Evolutionary conservation across 2,888 invertebrate species (phyloP).

Genomic region (Metopia argyrocephala): DNA sequence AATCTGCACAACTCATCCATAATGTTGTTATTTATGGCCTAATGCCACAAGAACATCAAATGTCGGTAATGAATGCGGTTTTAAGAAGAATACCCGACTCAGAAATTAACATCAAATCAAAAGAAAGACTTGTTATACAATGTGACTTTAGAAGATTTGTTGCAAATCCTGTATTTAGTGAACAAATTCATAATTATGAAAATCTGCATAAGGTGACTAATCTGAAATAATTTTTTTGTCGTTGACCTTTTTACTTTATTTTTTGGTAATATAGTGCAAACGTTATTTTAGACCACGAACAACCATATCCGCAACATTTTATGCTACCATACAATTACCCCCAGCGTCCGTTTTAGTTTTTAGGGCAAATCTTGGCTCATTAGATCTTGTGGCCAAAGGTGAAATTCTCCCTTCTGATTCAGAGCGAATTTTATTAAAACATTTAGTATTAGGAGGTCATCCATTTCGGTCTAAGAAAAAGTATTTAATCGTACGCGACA

Average conservation of each 20-base stretch:
- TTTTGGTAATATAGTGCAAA: slow-evolving; percentile 86
- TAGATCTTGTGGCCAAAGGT: slow-evolving; percentile 92
- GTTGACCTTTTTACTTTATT: not conserved
- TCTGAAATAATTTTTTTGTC: not conserved
- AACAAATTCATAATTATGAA: slow-evolving; percentile 96
- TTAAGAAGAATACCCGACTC: slow-evolving; percentile 86
- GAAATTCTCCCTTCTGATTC: slow-evolving; percentile 93
- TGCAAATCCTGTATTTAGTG: slow-evolving; percentile 93
- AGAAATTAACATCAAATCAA: slow-evolving; percentile 91
- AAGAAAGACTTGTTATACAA: slow-evolving; percentile 94
- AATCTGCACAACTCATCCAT: slow-evolving; percentile 78
- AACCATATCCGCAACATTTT: slow-evolving; percentile 94
- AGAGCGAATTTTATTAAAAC: slow-evolving; percentile 92
- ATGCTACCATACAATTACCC: slow-evolving; percentile 86
- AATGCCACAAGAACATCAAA: slow-evolving; percentile 95
- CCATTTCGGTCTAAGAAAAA: slow-evolving; percentile 85
- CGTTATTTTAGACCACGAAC: slow-evolving; percentile 92
- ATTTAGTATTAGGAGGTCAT: slow-evolving; percentile 91
- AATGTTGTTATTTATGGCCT: slow-evolving; percentile 88
- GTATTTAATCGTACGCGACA: slow-evolving; percentile 94
- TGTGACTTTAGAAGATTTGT: slow-evolving; percentile 95
- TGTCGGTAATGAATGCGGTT: slow-evolving; percentile 94
- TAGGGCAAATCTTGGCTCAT: slow-evolving; percentile 79
- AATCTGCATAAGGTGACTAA: slow-evolving; percentile 90
- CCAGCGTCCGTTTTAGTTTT: slow-evolving; percentile 78